These are phyloP conservation scores for Vimba vimba DNA, from an alignment of 2,113 vertebrate genomes.

Conservation along the genomic window DNA sequence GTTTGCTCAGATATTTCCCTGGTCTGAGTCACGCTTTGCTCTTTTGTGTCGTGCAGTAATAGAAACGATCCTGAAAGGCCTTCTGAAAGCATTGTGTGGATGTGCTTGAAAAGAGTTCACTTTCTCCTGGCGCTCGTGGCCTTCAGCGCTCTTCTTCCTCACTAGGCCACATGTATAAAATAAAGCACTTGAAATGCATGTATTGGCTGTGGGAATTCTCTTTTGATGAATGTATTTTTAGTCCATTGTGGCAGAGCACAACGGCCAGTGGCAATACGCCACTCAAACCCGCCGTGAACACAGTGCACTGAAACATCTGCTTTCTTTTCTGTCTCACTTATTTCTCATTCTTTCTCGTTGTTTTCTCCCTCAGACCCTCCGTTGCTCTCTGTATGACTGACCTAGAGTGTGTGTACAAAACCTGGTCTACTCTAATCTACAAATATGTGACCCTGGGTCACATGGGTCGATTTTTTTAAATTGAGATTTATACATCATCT, in stretches of 20 bases:
- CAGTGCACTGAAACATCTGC: constrained; percentile 3
- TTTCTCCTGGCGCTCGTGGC: constrained; percentile 4
- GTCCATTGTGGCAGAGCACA: constrained; percentile 17
- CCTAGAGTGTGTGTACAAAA: not conserved
- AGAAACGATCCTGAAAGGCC: not conserved
- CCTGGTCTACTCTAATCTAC: too few relatives aligned
- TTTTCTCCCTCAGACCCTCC: not conserved
- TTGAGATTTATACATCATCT: too few relatives aligned
- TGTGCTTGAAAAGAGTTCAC: not conserved
- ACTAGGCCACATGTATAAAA: not conserved
- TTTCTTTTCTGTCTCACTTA: not conserved
- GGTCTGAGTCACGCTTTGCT: not conserved
- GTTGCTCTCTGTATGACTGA: not conserved
- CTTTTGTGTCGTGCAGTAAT: not conserved
- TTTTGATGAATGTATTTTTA: constrained; percentile 45
- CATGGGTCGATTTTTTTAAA: too few relatives aligned
- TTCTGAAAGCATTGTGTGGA: not conserved
- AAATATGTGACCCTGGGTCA: not conserved
- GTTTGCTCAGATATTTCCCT: not conserved
- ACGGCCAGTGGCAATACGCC: not conserved
- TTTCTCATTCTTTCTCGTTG: not conserved
- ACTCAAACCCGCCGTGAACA: not conserved
- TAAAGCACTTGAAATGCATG: constrained; percentile 1
- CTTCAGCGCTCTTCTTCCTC: constrained; percentile 28
- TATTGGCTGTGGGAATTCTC: not conserved